Percentiles rank a stretch among this genome's conserved stretches.
Evolutionary conservation across 1,140 invertebrate species (phyloP).

Genomic region (Colletes gigas): DNA sequence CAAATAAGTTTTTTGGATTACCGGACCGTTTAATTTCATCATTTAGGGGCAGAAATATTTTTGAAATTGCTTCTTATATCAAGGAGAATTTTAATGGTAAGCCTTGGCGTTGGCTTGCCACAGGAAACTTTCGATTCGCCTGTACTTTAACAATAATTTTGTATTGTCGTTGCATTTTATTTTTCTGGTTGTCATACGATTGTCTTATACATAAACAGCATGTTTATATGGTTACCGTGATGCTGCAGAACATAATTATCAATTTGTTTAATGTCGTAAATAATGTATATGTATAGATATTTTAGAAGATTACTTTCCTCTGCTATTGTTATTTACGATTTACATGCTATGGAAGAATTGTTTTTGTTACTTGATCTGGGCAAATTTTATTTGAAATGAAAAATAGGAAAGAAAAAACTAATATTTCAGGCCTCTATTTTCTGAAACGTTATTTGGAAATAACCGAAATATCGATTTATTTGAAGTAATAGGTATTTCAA

Average conservation of each 20-base stretch:
- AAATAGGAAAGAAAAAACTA: no score
- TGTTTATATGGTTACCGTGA: constrained; percentile 17
- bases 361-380: background rate
- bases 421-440: no score
- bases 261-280: background rate
- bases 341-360: background rate
- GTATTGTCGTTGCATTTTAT: constrained; percentile 4
- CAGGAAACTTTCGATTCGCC: background rate
- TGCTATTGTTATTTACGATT: background rate
- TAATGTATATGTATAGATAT: background rate
- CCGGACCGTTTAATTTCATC: constrained; percentile 80
- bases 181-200: background rate
- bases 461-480: no score
- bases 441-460: no score
- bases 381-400: no score
- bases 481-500: no score
- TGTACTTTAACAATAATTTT: constrained; percentile 31
- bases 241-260: background rate
- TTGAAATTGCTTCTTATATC: constrained; percentile 81
- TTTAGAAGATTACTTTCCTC: background rate
- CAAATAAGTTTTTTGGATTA: constrained; percentile 78
- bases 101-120: constrained; percentile 67
- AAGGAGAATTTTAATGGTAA: constrained; percentile 82
- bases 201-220: background rate
- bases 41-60: constrained; percentile 81